Percentiles rank a stretch among this genome's conserved stretches.
phyloP scores from a whole-genome alignment of 1,140 invertebrate genomes.

The Agrilus planipennis region DNA sequence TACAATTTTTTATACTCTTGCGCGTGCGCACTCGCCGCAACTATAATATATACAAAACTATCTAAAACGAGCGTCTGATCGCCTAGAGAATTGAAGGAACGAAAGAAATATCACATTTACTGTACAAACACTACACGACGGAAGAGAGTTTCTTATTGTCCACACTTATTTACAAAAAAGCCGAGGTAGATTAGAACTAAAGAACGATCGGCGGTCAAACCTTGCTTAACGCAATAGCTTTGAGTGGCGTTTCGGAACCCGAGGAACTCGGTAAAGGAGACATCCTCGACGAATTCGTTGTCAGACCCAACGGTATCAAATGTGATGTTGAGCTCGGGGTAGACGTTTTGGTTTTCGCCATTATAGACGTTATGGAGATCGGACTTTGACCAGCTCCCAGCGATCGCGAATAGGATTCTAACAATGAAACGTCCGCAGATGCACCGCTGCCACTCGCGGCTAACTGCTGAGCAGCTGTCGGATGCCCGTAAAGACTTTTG shows the following conservation, averaged over 20 bases:
- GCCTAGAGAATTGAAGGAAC: slow-evolving; percentile 26
- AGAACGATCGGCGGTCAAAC: slow-evolving; percentile 27
- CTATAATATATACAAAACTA: slow-evolving; percentile 18
- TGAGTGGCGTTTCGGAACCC: slow-evolving; percentile 31
- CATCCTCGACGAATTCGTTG: slow-evolving; percentile 25
- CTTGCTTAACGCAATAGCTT: slow-evolving; percentile 33
- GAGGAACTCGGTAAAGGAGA: slow-evolving; percentile 26
- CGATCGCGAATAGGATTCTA: slow-evolving; percentile 52
- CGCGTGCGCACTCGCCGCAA: slow-evolving; percentile 12
- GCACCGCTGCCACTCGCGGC: slow-evolving; percentile 38
- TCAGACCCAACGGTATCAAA: slow-evolving; percentile 23
- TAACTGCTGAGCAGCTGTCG: slow-evolving; percentile 32
- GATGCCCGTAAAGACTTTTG: slow-evolving; percentile 47
- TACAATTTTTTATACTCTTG: slow-evolving; percentile 33
- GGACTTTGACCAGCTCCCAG: slow-evolving; percentile 35
- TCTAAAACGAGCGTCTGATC: slow-evolving; percentile 3
- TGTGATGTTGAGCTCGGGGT: slow-evolving; percentile 9
- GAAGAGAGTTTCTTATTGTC: slow-evolving; percentile 27
- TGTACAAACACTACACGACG: slow-evolving; percentile 30
- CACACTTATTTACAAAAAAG: slow-evolving; percentile 25
- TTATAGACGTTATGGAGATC: slow-evolving; percentile 20
- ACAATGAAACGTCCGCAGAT: slow-evolving; percentile 45
- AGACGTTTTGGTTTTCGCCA: slow-evolving; percentile 20
- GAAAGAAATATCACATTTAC: slow-evolving; percentile 34
- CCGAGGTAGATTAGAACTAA: slow-evolving; percentile 29